Evolutionary conservation across 2,113 vertebrate species (phyloP).

Genomic region (Rhineura floridana): DNA sequence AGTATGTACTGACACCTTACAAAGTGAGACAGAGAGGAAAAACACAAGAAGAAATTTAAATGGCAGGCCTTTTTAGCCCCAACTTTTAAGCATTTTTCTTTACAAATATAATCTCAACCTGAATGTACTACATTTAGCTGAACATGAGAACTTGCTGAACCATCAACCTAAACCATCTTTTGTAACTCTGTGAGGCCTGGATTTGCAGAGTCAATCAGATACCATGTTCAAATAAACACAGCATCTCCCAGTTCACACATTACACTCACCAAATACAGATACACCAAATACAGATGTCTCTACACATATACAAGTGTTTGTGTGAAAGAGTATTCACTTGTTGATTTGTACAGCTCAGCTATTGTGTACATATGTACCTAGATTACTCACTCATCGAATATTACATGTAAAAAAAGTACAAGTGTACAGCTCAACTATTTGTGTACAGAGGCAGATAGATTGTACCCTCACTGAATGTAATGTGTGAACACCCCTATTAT

Average conservation of each 20-base stretch:
- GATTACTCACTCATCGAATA: too few relatives aligned
- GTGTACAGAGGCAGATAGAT: too few relatives aligned
- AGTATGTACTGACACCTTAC: conserved; percentile 20
- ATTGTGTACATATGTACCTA: too few relatives aligned
- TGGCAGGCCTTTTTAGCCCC: background rate
- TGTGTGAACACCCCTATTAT: background rate
- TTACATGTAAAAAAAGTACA: too few relatives aligned
- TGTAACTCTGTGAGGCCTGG: background rate
- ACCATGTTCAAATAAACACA: background rate
- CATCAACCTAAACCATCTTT: background rate
- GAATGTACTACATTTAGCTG: background rate
- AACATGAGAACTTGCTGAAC: background rate
- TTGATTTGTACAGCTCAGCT: too few relatives aligned
- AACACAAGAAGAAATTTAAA: conserved; percentile 14
- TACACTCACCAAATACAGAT: too few relatives aligned
- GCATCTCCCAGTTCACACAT: background rate
- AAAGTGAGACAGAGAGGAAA: background rate
- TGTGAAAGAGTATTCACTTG: too few relatives aligned
- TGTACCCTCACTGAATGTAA: too few relatives aligned
- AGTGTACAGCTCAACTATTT: too few relatives aligned
- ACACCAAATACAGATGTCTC: too few relatives aligned
- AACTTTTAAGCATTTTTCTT: conserved; percentile 8
- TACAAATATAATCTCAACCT: background rate
- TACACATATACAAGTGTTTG: too few relatives aligned
- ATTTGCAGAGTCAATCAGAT: background rate